Percentiles rank a stretch among this genome's conserved stretches.
Evolutionary conservation across 2,113 vertebrate species (phyloP).

Genomic region (Pseudorasbora parva): DNA sequence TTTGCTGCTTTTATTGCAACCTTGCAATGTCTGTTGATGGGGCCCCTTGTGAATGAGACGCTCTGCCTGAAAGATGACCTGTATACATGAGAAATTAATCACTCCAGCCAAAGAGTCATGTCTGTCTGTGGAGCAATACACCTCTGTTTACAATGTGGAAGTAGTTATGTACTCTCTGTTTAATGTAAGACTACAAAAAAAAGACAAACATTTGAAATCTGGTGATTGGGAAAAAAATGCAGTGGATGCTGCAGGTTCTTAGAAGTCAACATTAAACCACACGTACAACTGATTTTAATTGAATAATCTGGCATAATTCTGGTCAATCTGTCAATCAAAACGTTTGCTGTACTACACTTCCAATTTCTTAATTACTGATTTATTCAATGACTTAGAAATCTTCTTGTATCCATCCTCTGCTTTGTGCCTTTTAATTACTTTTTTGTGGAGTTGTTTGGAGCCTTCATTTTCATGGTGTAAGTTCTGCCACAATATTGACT

Average conservation of each 20-base stretch:
- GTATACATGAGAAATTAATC: constrained; percentile 54
- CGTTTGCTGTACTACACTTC: background rate
- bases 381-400: constrained; percentile 3
- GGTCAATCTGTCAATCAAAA: background rate
- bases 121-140: constrained; percentile 26
- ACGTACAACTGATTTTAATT: background rate
- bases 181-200: background rate
- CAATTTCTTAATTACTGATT: background rate
- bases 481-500: constrained; percentile 24
- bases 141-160: background rate
- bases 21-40: constrained; percentile 52
- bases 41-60: constrained; percentile 53
- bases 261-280: background rate
- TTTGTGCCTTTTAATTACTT: constrained; percentile 29
- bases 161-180: background rate
- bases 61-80: constrained; percentile 48
- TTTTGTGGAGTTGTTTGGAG: background rate
- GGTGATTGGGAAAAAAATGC: background rate
- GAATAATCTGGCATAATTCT: background rate
- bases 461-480: constrained; percentile 13
- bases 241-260: background rate
- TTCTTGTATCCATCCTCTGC: background rate
- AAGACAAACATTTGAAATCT: background rate
- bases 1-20: constrained; percentile 56
- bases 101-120: constrained; percentile 28